Conservation (phyloP, 2,888 invertebrate genomes). For the Oxyscelio sp. region DNA sequence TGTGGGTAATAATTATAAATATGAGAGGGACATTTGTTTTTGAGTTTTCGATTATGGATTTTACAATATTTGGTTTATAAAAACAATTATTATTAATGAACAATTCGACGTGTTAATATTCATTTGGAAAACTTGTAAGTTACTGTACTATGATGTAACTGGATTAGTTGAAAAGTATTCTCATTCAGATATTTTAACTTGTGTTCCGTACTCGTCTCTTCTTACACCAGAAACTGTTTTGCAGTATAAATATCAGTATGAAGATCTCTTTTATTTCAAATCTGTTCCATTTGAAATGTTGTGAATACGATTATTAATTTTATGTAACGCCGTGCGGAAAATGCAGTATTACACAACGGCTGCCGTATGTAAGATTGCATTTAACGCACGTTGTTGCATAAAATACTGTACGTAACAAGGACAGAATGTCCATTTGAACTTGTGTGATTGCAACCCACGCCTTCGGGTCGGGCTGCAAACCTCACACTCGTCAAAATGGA, state of each 20-base stretch:
- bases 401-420: too few species aligned
- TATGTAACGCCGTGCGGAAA: too few species aligned
- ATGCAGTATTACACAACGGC: too few species aligned
- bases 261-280: constrained; percentile 20
- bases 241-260: constrained; percentile 1
- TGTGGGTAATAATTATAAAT: too few species aligned
- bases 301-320: constrained; percentile 17
- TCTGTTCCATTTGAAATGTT: constrained; percentile 50
- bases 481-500: too few species aligned
- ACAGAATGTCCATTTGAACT: too few species aligned
- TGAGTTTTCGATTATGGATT: constrained; percentile 4
- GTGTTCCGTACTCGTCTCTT: constrained; percentile 22
- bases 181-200: constrained; percentile 27
- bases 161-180: constrained; percentile 28
- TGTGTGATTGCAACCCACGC: too few species aligned
- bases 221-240: constrained; percentile 31
- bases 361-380: too few species aligned
- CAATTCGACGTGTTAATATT: constrained; percentile 27
- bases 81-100: constrained; percentile 16
- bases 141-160: constrained; percentile 28
- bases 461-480: too few species aligned
- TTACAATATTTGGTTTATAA: constrained; percentile 32
- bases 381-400: too few species aligned
- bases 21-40: constrained; percentile 19
- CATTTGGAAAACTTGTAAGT: constrained; percentile 20